Percentiles rank a stretch among this genome's conserved stretches.
These are phyloP conservation scores for Crotalus horridus DNA, from an alignment of 2,113 vertebrate species.

Conservation along the genomic window DNA sequence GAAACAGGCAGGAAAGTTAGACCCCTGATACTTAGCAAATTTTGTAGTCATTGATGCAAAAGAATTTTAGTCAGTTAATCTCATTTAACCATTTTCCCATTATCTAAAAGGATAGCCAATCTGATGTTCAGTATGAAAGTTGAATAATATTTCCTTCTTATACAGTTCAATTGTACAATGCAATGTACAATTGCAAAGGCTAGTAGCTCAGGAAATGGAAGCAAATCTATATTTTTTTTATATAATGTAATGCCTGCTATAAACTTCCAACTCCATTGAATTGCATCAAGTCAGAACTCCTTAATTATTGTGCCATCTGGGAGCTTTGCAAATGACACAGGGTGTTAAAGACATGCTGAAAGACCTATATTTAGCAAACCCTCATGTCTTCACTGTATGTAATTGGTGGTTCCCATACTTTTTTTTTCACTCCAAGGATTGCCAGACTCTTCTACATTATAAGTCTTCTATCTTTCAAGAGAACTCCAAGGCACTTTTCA, in stretches of 20 bases:
- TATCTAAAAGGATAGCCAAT: background rate
- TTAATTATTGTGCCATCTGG: constrained; percentile 60
- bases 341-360: constrained; percentile 53
- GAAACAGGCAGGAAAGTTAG: too few relatives aligned
- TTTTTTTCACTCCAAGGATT: background rate
- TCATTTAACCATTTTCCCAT: background rate
- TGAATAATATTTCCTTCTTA: background rate
- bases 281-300: constrained; percentile 51
- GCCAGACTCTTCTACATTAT: background rate
- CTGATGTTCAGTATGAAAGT: background rate
- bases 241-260: constrained; percentile 29
- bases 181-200: constrained; percentile 8
- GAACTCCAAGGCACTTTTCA: background rate
- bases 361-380: constrained; percentile 37
- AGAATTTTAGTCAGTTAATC: background rate
- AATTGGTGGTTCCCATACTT: constrained; percentile 2
- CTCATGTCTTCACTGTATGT: constrained; percentile 15
- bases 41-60: background rate
- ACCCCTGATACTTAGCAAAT: background rate
- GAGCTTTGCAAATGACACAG: constrained; percentile 51
- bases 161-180: too few relatives aligned
- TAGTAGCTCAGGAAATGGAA: constrained; percentile 29
- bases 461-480: background rate
- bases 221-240: constrained; percentile 29
- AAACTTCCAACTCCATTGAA: constrained; percentile 49